Conservation (phyloP, 2,113 vertebrate genomes). For the Oenanthe oenanthe region DNA sequence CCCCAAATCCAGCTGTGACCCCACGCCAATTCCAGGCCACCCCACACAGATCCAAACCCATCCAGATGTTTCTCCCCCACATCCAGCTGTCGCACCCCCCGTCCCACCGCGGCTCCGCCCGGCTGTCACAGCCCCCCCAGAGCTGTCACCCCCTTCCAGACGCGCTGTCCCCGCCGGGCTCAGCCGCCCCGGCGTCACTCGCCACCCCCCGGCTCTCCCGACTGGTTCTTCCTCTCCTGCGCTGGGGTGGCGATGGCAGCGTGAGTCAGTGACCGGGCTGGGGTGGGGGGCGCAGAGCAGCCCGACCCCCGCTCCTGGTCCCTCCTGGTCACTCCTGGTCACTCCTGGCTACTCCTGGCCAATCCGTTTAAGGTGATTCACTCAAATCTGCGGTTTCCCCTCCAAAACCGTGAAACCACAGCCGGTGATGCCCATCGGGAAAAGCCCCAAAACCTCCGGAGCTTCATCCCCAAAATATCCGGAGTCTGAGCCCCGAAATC, state of each 20-base stretch:
- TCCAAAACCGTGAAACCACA: not conserved
- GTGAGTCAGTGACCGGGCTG: not conserved
- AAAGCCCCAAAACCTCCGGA: not conserved
- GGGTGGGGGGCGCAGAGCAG: not conserved
- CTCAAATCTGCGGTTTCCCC: not conserved
- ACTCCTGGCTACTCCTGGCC: fast-evolving
- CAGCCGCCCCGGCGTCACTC: slow-evolving; percentile 29
- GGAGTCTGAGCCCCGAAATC: not conserved
- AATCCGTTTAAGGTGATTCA: not conserved
- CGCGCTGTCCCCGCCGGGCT: not conserved
- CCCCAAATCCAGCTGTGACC: not conserved
- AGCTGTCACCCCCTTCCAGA: not conserved
- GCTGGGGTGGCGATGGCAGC: not conserved
- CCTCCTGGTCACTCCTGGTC: not conserved
- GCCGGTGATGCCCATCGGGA: not conserved
- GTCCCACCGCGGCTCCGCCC: not conserved
- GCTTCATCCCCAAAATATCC: not conserved
- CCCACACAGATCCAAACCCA: fast-evolving
- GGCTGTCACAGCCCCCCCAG: fast-evolving
- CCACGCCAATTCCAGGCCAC: fast-evolving
- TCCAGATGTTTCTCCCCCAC: fast-evolving
- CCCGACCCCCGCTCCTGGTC: not conserved
- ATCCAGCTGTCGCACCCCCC: fast-evolving
- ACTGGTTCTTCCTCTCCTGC: slow-evolving; percentile 53
- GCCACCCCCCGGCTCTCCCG: not conserved